Base-by-base conservation (phyloP, 2,888 invertebrate genomes). In the Caenorhabditis japonica region DNA sequence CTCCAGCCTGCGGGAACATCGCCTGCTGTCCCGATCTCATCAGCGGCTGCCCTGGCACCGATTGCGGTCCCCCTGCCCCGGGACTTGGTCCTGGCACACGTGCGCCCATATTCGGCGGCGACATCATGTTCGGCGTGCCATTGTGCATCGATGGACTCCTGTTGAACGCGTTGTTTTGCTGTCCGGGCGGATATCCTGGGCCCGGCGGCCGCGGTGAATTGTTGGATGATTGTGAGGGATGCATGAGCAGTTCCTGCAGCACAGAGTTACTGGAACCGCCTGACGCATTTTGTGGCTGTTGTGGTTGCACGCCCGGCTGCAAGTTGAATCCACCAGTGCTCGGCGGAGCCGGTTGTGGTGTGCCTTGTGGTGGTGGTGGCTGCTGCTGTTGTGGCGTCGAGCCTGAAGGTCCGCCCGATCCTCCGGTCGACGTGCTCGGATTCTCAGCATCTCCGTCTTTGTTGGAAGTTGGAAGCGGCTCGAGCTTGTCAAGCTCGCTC, bases 161-260 rank as follows among this genome's bases (percentile, higher is more conserved):
- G 27, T 43, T 61, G 19, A 47, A 69, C 0, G 62, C 60, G 15
- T 68, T n/a, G n/a, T n/a, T 56, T 8, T 52, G 70, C 27, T 71
- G 73, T 15, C 64, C 58, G 10, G 51, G 47, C 15, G 59, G 56
- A 36, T 52, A 52, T 4, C 53, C 62, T 8, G 56, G 62, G 8
- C 17, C 19, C 19, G 25, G 61, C 3, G 75, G 70, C 15, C 81
- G 52, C 7, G 81, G 81, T 13, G 79, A 79, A 51, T 77, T 81
- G 34, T 73, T 81, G 3, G 68, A 41, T 19, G 56, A 21, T 38
- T 76, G 76, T 33, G 81, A 56, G 13, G 49, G 69, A 52, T 75
- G 80, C 66, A 85, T 82, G n/a, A 85, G 69, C 17, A 85, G 68
- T 53, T 85, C 85, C 64, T 84, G 82, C 30, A 85, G 64, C 17